These are phyloP conservation scores for Porphyrio hochstetteri DNA, from an alignment of 2,113 vertebrate genomes.

Conservation along the genomic window DNA sequence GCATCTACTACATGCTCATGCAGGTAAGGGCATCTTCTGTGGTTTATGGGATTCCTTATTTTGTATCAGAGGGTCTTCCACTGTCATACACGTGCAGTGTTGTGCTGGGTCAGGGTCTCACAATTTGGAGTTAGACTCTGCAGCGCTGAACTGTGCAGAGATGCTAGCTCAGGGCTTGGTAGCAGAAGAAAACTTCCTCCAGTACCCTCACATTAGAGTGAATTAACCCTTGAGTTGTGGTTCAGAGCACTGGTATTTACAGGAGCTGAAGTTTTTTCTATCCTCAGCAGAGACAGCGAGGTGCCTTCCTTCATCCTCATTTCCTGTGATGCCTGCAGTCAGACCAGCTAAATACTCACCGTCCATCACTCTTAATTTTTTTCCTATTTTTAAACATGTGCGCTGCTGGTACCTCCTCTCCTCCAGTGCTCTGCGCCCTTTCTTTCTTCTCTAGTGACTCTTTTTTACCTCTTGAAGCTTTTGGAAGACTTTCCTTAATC, in stretches of 20 bases:
- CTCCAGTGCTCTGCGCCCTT: background rate
- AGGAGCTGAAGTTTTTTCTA: background rate
- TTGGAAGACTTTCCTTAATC: background rate
- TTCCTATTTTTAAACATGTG: background rate
- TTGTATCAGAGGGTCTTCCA: background rate
- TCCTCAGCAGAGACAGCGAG: background rate
- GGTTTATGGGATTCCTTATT: background rate
- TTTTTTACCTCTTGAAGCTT: background rate
- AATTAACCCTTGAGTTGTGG: background rate
- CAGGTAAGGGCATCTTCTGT: slow-evolving; percentile 73
- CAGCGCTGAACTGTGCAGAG: background rate
- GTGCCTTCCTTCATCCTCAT: background rate
- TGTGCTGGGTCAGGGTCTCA: background rate
- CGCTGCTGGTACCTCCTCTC: rapidly evolving
- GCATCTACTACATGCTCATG: slow-evolving; percentile 93
- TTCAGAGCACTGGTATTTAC: background rate
- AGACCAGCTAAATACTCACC: background rate
- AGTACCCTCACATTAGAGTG: background rate
- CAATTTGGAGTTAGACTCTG: background rate
- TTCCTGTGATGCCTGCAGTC: background rate
- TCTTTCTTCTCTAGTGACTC: background rate
- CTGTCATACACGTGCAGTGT: background rate
- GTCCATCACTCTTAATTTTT: background rate
- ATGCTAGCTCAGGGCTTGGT: background rate
- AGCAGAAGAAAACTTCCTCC: background rate